A percentile compares a stretch with the other conserved stretches of the same genome.
phyloP scores from a whole-genome alignment of 2,888 invertebrate genomes.

The Gymnosoma rotundatum region DNA sequence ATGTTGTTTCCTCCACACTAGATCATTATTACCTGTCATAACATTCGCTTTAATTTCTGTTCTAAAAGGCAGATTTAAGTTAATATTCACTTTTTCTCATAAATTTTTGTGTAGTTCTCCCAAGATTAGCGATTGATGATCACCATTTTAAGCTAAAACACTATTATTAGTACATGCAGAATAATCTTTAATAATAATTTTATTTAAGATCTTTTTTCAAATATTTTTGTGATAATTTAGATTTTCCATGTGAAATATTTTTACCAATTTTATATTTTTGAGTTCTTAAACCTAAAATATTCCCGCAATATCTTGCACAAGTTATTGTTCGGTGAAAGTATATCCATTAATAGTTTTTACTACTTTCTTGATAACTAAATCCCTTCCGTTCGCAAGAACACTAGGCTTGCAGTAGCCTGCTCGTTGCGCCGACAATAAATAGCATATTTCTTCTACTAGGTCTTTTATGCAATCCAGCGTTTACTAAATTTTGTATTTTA shows the following conservation, averaged over 20 bases:
- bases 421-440: too few relatives aligned
- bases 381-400: conserved; percentile 1
- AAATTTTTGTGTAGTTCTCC: too few relatives aligned
- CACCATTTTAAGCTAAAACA: too few relatives aligned
- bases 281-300: background rate
- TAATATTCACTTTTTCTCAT: too few relatives aligned
- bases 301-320: background rate
- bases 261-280: background rate
- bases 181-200: too few relatives aligned
- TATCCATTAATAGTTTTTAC: conserved; percentile 6
- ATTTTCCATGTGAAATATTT: background rate
- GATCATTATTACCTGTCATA: background rate
- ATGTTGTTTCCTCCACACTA: too few relatives aligned
- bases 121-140: too few relatives aligned
- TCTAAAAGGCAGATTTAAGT: background rate
- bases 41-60: background rate
- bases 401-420: too few relatives aligned
- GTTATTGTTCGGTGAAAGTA: background rate
- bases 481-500: too few relatives aligned
- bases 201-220: too few relatives aligned
- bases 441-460: too few relatives aligned
- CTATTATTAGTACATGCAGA: background rate
- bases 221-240: background rate
- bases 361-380: conserved; percentile 3
- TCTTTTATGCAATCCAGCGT: too few relatives aligned